Base-by-base conservation (phyloP, 1,140 invertebrate genomes). In the Drosophila ohnishii region DNA sequence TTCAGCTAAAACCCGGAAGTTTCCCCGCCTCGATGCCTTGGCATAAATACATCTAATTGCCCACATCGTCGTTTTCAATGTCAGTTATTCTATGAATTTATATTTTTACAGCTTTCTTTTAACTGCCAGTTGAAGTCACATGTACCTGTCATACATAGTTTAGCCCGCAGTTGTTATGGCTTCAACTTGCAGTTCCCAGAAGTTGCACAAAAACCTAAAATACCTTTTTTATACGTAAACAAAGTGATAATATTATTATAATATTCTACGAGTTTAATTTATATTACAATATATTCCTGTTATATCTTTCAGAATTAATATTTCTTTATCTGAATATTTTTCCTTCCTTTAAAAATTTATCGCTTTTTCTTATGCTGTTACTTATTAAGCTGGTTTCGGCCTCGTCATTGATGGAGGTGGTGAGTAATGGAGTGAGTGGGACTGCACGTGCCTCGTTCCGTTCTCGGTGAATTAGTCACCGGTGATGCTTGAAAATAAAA, bases 381-480 rank as follows among this genome's bases (percentile, higher is more conserved):
- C 14, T 44, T 28, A 39, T n/a, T 58, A 5, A 22, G 13, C 13
- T 19, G 39, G 19, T 42, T 50, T 9, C 44, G 59, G 69, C 67
- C 63, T 53, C 67, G 67, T 70, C 70, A 56, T 75, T 57, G 25
- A 42, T 9, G 45, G 28, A 50, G 28, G 16, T 39, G 25, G 28
- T 39, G 44, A 22, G 28, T 50, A 53, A 53, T 34, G 50, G 40
- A 39, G 35, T 30, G 37, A 44, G 55, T 35, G 37, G 14, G 44
- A 45, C 14, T 67, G 72, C 83, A 85, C 83, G 82, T 87, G 78
- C 70, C 82, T 51, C 56, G 62, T 47, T 48, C 44, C 45, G 67
- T 77, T 75, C 83, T 48, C 62, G 69, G 39, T 64, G 66, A 81
- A 82, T 86, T 75, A 82, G 75, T 72, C 64, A 75, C 53, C 53